Conservation (phyloP, 2,113 vertebrate species). For the Chaenogobius annularis region DNA sequence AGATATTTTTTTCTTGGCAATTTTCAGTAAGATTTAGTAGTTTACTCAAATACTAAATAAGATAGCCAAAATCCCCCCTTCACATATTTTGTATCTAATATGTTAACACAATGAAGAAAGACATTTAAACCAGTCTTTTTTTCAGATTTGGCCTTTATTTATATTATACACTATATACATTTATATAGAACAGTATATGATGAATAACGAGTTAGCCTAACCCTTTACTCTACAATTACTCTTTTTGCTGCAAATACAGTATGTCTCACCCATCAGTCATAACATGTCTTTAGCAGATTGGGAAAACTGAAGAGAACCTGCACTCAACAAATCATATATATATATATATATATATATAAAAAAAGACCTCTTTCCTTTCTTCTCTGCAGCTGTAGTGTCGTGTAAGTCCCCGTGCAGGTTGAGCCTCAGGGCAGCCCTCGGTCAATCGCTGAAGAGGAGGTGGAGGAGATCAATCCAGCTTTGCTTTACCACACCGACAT, state of each 20-base stretch:
- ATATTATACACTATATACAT: not conserved
- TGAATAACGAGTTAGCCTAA: not conserved
- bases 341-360: not conserved
- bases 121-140: too few relatives aligned
- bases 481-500: constrained; percentile 44
- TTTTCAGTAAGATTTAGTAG: too few relatives aligned
- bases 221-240: not conserved
- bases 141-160: too few relatives aligned
- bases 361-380: not conserved
- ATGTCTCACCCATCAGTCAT: not conserved
- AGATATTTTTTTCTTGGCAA: too few relatives aligned
- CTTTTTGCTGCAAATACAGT: not conserved
- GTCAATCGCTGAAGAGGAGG: constrained; percentile 50
- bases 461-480: constrained; percentile 44
- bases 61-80: too few relatives aligned
- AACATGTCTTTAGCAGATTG: not conserved
- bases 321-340: not conserved
- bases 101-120: too few relatives aligned
- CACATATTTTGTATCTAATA: too few relatives aligned
- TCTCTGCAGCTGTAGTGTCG: constrained; percentile 22
- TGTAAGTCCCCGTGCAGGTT: constrained; percentile 31
- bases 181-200: too few relatives aligned
- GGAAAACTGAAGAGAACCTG: not conserved
- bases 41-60: too few relatives aligned
- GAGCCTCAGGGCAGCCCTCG: constrained; percentile 43